Base-by-base conservation (phyloP, 2,113 vertebrate genomes). In the Caretta caretta region DNA sequence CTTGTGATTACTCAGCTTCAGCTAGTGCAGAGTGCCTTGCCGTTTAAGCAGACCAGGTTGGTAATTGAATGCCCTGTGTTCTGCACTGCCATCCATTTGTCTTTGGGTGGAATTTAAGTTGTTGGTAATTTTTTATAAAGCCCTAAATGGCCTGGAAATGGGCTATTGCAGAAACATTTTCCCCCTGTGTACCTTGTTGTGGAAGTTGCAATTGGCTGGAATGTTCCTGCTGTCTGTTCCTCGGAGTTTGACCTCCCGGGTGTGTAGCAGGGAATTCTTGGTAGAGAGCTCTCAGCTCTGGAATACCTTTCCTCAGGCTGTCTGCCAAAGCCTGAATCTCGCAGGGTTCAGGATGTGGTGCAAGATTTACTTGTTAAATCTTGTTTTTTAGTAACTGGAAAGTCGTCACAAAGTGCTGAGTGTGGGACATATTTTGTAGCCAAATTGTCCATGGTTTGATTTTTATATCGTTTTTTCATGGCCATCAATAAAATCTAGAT, bases 341-440 rank as follows among this genome's bases (percentile, higher is more conserved):
- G 92, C 96, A 96, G 97, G 94, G 96, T 97, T 97, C 95, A 93
- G 95, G 89, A 92, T 96, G 86, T 93, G 69, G 88, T 84, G 94
- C 86, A 91, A 96, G 89, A 96, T 95, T 80, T 31, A 4, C 93
- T 95, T 96, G 91, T 97, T 38, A 97, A 97, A 94, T 59, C 35
- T 96, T 96, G 86, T 84, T 93, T 85, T 69, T 62, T 89, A 88
- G 95, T 97, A 90, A 83, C 84, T 90, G 86, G 65, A 90, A 96
- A 89, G 81, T 88, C 50, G 92, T 31, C 82, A 48, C 79, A 84
- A 84, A 96, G 94, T 95, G 88, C 86, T 84, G 93, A 86, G 76
- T 88, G 89, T 93, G 83, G 46, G 90, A 89, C 1, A 0, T 87
- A 65, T 49, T 90, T 93, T 92, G 65, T 46, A 76, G 78, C 54